Evolutionary conservation across 2,888 invertebrate species (phyloP).

Genomic region (Netelia virgata): DNA sequence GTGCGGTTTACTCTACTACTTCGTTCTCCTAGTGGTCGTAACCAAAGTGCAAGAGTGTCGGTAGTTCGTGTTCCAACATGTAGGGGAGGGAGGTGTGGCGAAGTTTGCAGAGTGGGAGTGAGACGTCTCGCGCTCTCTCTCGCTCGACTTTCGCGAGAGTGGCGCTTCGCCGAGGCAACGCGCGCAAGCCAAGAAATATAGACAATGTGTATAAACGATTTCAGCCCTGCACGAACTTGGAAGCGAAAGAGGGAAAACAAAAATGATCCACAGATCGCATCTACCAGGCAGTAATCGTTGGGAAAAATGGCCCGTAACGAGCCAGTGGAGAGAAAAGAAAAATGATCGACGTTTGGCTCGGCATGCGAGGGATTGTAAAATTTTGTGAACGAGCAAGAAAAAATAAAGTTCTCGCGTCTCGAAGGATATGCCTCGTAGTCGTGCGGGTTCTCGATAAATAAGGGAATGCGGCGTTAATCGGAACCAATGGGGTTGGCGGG

Average conservation of each 20-base stretch:
- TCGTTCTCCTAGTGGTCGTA: slow-evolving; percentile 88
- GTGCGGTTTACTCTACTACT: slow-evolving; percentile 87
- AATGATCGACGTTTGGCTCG: background rate
- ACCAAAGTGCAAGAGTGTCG: slow-evolving; percentile 86
- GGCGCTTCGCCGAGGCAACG: slow-evolving; percentile 77
- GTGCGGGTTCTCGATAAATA: slow-evolving; percentile 86
- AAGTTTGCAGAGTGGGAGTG: slow-evolving; percentile 44
- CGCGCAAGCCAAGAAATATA: slow-evolving; percentile 42
- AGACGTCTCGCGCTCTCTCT: slow-evolving; percentile 82
- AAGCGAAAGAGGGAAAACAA: slow-evolving; percentile 77
- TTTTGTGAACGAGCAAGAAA: background rate
- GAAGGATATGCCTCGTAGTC: slow-evolving; percentile 77
- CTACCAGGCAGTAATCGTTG: background rate
- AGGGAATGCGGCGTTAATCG: slow-evolving; percentile 86
- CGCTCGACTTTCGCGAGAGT: slow-evolving; percentile 75
- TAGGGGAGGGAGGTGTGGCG: slow-evolving; percentile 35
- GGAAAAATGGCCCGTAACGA: background rate
- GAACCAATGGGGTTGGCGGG: slow-evolving; percentile 85
- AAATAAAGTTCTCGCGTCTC: slow-evolving; percentile 11
- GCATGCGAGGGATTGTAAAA: background rate
- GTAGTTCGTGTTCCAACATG: slow-evolving; percentile 85
- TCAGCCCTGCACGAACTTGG: slow-evolving; percentile 71
- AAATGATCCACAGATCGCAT: slow-evolving; percentile 14
- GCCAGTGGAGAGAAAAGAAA: background rate
- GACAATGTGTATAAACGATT: background rate